These are phyloP conservation scores for Chrysomela aeneicollis DNA, from an alignment of 2,888 invertebrate species.

Conservation along the genomic window DNA sequence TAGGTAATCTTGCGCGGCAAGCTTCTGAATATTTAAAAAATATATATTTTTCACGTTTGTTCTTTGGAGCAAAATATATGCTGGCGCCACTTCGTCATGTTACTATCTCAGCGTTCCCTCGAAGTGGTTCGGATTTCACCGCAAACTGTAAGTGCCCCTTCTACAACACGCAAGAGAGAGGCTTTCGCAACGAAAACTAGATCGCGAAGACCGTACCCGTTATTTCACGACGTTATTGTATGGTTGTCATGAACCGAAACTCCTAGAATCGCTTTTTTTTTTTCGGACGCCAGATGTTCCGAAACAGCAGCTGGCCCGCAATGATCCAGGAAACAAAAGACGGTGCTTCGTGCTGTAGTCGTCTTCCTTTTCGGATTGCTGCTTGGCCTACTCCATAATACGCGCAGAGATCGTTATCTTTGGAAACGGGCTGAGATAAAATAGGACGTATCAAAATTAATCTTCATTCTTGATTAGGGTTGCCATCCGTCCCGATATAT, in stretches of 20 bases:
- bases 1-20: too few species aligned
- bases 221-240: too few species aligned
- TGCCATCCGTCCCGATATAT: too few species aligned
- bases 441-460: neutral
- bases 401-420: constrained; percentile 27
- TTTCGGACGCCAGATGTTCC: constrained; percentile 9
- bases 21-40: too few species aligned
- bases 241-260: constrained; percentile 6
- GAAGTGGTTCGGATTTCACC: too few species aligned
- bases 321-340: constrained; percentile 35
- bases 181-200: too few species aligned
- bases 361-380: constrained; percentile 44
- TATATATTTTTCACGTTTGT: too few species aligned
- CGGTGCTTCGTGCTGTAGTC: constrained; percentile 42
- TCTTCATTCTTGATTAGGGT: neutral
- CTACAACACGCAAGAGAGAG: too few species aligned
- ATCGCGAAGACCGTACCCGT: neutral
- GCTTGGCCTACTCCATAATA: constrained; percentile 36
- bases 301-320: constrained; percentile 46
- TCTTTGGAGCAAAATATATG: too few species aligned
- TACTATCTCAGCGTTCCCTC: too few species aligned
- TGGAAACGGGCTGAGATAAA: neutral
- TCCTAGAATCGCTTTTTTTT: neutral
- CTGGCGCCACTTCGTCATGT: too few species aligned
- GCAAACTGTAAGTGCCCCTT: too few species aligned